Conservation (phyloP, 2,797 vertebrate species). For the Xiphophorus birchmanni region DNA sequence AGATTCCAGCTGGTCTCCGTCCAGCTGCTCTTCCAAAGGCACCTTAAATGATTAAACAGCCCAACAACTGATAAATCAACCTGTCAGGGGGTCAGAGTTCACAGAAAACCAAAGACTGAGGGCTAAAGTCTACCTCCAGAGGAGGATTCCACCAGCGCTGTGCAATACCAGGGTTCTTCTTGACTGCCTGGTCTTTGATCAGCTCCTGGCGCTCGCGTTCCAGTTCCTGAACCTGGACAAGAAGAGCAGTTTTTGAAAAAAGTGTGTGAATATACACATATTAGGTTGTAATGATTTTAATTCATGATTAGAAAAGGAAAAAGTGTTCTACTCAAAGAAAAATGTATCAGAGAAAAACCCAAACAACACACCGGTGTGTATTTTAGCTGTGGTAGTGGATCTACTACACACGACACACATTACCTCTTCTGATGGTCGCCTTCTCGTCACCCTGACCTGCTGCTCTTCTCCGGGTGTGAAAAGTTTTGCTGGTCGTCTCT, state of each 20-base stretch:
- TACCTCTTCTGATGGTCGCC: conserved; percentile 90
- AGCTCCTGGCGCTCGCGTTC: conserved; percentile 95
- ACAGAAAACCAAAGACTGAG: neutral
- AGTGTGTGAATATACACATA: neutral
- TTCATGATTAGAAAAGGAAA: neutral
- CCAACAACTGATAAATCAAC: conserved; percentile 1
- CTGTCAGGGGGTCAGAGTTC: neutral
- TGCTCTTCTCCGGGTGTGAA: conserved; percentile 86
- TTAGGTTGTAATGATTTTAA: neutral
- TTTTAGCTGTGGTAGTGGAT: neutral
- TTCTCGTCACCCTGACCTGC: conserved; percentile 88
- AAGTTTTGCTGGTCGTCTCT: conserved; percentile 92
- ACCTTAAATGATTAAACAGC: conserved; percentile 52
- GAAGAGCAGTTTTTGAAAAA: neutral
- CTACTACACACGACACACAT: neutral
- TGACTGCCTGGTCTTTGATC: conserved; percentile 94
- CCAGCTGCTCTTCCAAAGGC: conserved; percentile 89
- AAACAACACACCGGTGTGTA: neutral
- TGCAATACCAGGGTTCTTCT: conserved; percentile 94
- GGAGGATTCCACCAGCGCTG: conserved; percentile 98
- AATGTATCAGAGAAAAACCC: neutral
- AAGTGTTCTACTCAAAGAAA: neutral
- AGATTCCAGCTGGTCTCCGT: conserved; percentile 91
- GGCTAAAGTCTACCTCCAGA: conserved; percentile 82
- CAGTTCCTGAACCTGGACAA: conserved; percentile 85